Base-by-base conservation (phyloP, 2,888 invertebrate species). In the Ornithoptera priamus region DNA sequence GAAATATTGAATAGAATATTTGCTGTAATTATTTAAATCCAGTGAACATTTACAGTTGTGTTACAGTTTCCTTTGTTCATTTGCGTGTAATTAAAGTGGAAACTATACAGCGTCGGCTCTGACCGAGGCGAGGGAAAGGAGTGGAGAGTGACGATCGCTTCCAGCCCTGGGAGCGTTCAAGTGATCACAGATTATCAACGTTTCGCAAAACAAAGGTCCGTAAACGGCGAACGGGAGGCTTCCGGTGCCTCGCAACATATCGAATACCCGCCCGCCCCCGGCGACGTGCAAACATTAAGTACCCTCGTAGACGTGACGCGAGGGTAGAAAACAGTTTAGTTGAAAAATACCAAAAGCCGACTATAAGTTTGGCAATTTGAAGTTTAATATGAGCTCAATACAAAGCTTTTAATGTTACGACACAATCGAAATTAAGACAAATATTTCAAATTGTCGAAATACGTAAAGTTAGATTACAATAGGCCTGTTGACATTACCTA, bases 211-310 rank as follows among this genome's bases (percentile, higher is more conserved):
- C 90, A 90, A 90, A 87, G 89, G 79, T 86, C 85, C 82, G 80
- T 75, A 86, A 89, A 90, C 87, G 89, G 88, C 88, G 87, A 83
- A 83, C 86, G 84, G 76, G 71, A 82, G 81, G 85, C 85, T 85
- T 78, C 80, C 78, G 77, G 73, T 68, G 68, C 70, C 75, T 71
- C 75, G 75, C 75, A 74, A 80, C 78, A 81, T 85, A 85, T 87
- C 83, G 85, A 84, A 81, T 85, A 78, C 70, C 80, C 75, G 78
- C 81, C 85, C 76, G 74, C 78, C 80, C 82, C 78, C 79, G 76
- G 66, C 63, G 77, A 74, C 67, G 53, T 69, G 3, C 86, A 85
- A 70, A 85, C 85, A 87, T 59, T 75, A 82, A 0, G 50, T 64
- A 83, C 79, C 77, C 56, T 65, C 61, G 72, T 71, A 75, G 63